Percentiles rank a stretch among this genome's conserved stretches.
Evolutionary conservation across 2,113 vertebrate genomes (phyloP).

Genomic region (Pristiophorus japonicus): DNA sequence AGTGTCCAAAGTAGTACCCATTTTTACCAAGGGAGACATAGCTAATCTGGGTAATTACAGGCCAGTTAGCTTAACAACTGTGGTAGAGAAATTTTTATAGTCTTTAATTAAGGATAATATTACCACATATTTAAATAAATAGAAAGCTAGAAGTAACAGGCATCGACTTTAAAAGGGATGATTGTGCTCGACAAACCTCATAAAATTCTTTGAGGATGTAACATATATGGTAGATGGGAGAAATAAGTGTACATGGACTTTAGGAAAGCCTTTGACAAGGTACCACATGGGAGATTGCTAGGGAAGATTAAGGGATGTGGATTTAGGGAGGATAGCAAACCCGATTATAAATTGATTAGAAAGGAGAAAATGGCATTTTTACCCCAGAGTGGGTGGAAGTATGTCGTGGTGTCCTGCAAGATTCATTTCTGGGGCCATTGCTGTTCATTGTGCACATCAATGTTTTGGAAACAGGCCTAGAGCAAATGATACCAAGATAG

Average conservation of each 20-base stretch:
- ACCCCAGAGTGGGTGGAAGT: background rate
- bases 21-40: background rate
- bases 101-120: background rate
- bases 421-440: background rate
- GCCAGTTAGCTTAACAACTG: background rate
- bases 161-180: background rate
- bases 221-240: background rate
- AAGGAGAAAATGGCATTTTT: background rate
- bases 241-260: background rate
- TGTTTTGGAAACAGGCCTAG: background rate
- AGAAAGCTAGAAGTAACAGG: background rate
- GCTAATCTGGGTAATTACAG: background rate
- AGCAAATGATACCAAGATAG: background rate
- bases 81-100: background rate
- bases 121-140: background rate
- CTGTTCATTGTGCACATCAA: background rate
- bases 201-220: too few species aligned
- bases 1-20: background rate
- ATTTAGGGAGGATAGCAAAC: background rate
- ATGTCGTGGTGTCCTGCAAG: background rate
- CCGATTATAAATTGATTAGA: background rate
- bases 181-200: background rate
- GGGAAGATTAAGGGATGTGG: background rate
- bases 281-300: background rate
- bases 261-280: background rate